A percentile compares a stretch with the other conserved stretches of the same genome.
These are phyloP conservation scores for Dromiciops gliroides DNA, from an alignment of 2,113 vertebrate genomes.

Conservation along the genomic window DNA sequence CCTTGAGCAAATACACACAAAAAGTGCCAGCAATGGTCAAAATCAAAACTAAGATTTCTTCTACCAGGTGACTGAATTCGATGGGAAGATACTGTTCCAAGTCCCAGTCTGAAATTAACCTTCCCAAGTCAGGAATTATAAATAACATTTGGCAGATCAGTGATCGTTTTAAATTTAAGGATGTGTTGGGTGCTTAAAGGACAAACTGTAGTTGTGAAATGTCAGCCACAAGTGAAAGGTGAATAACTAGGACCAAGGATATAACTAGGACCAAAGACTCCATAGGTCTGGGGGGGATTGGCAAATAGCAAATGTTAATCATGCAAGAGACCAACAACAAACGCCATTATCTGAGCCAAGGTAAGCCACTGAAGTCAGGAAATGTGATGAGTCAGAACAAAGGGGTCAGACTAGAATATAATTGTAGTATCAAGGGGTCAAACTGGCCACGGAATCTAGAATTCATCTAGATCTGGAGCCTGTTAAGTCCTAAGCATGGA, in stretches of 20 bases:
- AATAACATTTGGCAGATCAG: neutral
- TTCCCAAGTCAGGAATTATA: neutral
- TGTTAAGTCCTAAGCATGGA: neutral
- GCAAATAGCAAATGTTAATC: neutral
- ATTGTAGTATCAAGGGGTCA: neutral
- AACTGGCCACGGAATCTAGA: neutral
- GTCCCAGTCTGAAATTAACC: neutral
- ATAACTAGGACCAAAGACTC: neutral
- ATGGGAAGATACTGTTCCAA: neutral
- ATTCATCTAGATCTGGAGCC: neutral
- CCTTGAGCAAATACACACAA: neutral
- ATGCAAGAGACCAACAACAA: neutral
- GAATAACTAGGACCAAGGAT: neutral
- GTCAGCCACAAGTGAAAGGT: neutral
- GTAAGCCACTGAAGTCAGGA: neutral
- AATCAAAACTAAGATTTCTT: neutral
- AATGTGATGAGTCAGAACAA: neutral
- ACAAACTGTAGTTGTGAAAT: neutral
- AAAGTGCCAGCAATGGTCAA: neutral
- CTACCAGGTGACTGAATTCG: slow-evolving; percentile 16
- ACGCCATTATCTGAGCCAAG: neutral
- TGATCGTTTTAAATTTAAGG: neutral
- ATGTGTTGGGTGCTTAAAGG: neutral
- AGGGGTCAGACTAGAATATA: neutral
- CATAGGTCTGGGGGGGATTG: neutral